phyloP scores from a whole-genome alignment of 2,888 invertebrate genomes.

The Buathra laborator region DNA sequence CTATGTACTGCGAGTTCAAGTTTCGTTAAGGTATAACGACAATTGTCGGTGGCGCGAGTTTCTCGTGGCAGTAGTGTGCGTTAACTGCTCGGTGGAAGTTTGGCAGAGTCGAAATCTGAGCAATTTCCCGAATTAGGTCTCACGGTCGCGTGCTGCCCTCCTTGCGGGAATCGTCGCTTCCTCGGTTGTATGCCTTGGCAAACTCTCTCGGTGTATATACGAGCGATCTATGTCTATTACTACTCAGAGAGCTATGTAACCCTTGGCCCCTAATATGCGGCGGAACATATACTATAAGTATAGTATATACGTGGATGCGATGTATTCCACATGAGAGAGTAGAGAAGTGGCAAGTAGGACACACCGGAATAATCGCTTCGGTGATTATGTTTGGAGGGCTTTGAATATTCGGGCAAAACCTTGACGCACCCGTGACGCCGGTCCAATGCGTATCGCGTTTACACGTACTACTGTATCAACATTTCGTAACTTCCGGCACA shows the following conservation, averaged over 20 bases:
- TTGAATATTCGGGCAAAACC: constrained; percentile 43
- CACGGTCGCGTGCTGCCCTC: constrained; percentile 66
- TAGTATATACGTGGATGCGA: not conserved
- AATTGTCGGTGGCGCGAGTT: not conserved
- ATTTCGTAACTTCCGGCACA: constrained; percentile 58
- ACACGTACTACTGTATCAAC: constrained; percentile 33
- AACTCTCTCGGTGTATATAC: constrained; percentile 1
- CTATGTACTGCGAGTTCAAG: not conserved
- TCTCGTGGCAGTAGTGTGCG: constrained; percentile 10
- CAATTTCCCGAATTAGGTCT: constrained; percentile 73
- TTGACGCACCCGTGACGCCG: constrained; percentile 39
- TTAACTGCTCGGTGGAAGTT: constrained; percentile 45
- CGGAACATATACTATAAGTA: not conserved
- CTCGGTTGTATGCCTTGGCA: constrained; percentile 37
- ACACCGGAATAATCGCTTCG: constrained; percentile 19
- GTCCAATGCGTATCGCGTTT: not conserved
- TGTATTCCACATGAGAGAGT: constrained; percentile 4
- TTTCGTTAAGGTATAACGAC: not conserved
- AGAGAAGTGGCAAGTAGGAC: not conserved
- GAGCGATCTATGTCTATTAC: not conserved
- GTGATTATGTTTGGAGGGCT: constrained; percentile 14
- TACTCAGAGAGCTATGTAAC: not conserved
- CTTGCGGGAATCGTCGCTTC: constrained; percentile 21
- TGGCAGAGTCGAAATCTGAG: constrained; percentile 63
- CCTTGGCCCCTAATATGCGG: not conserved